Evolutionary conservation across 2,113 vertebrate genomes (phyloP).

Genomic region (Chelonoidis abingdonii): DNA sequence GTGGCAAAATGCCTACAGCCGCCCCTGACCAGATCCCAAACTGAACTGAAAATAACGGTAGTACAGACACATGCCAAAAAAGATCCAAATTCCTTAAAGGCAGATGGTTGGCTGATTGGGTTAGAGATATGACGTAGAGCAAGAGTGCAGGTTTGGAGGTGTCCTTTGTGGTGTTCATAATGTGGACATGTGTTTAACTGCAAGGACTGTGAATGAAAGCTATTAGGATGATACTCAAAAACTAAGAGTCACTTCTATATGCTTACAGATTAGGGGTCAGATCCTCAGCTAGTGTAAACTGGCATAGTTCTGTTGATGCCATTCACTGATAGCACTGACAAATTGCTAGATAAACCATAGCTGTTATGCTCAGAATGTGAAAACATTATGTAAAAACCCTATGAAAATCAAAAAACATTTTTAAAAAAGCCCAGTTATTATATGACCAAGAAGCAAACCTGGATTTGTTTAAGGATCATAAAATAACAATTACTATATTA

Average conservation of each 20-base stretch:
- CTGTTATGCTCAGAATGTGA: not conserved
- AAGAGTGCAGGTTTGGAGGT: not conserved
- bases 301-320: not conserved
- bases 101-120: not conserved
- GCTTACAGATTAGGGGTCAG: not conserved
- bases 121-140: fast-evolving
- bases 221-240: not conserved
- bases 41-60: not conserved
- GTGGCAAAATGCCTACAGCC: no score
- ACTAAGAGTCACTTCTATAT: not conserved
- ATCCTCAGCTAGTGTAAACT: not conserved
- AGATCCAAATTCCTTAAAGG: not conserved
- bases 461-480: not conserved
- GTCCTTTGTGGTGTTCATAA: not conserved
- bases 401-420: fast-evolving
- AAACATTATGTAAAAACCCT: not conserved
- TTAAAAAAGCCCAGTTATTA: not conserved
- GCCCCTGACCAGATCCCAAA: not conserved
- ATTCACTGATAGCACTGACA: not conserved
- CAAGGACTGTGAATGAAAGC: not conserved
- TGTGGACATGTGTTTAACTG: not conserved
- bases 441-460: not conserved
- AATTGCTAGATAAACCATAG: not conserved
- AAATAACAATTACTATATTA: not conserved
- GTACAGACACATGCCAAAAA: not conserved